Percentiles rank a stretch among this genome's conserved stretches.
phyloP scores from a whole-genome alignment of 2,888 invertebrate species.

The Nomada flava region DNA sequence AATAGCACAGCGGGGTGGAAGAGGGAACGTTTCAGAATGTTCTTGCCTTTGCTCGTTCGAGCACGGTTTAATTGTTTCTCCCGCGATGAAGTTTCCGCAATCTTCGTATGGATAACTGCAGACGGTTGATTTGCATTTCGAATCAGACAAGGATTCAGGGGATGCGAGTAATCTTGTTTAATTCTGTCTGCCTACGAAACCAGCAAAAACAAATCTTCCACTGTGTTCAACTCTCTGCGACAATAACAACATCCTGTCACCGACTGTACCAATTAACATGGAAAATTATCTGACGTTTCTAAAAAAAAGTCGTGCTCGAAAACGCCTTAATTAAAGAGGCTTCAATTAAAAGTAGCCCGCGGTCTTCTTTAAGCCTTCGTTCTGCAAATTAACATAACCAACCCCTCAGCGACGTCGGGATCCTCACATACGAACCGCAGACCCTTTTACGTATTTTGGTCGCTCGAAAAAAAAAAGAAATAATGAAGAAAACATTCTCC shows the following conservation, averaged over 20 bases:
- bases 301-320: not conserved
- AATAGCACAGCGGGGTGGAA: not conserved
- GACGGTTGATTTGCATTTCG: slow-evolving; percentile 37
- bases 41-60: not conserved
- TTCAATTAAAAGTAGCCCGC: slow-evolving; percentile 7
- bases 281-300: not conserved
- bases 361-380: not conserved
- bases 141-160: slow-evolving; percentile 33
- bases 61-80: not conserved
- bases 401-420: not conserved
- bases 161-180: not conserved
- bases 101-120: slow-evolving; percentile 23
- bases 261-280: not conserved
- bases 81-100: not conserved
- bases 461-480: not conserved
- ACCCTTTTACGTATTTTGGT: not conserved
- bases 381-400: slow-evolving; percentile 11
- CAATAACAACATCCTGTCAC: not conserved
- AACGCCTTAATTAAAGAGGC: not conserved
- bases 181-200: not conserved
- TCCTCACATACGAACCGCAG: not conserved
- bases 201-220: too few relatives aligned
- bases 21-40: not conserved
- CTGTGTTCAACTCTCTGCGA: too few relatives aligned
- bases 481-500: not conserved